Conservation (phyloP, 2,888 invertebrate species). For the Tryphoninae sp. region DNA sequence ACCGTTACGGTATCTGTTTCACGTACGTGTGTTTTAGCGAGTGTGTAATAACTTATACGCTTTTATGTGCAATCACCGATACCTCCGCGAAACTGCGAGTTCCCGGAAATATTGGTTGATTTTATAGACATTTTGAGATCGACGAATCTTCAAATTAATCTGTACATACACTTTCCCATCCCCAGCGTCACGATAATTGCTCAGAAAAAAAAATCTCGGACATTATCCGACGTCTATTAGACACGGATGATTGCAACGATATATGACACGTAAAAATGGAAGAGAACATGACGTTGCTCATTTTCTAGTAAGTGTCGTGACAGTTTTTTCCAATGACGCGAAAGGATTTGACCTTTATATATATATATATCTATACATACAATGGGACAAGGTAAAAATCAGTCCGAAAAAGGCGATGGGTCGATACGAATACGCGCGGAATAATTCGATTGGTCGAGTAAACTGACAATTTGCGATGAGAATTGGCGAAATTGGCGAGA, state of each 20-base stretch:
- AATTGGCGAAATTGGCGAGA: neutral
- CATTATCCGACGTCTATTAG: conserved; percentile 6
- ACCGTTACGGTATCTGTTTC: conserved; percentile 9
- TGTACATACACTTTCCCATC: neutral
- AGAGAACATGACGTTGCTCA: neutral
- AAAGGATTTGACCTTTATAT: neutral
- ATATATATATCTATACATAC: neutral
- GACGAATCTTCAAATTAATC: conserved; percentile 39
- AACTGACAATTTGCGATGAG: neutral
- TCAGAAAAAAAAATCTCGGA: conserved; percentile 37
- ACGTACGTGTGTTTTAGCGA: neutral
- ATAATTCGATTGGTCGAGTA: neutral
- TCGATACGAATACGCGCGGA: no score
- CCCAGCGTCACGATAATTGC: conserved; percentile 23
- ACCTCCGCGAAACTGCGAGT: conserved; percentile 23
- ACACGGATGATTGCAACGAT: neutral
- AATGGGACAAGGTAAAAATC: no score
- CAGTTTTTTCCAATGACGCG: conserved; percentile 31
- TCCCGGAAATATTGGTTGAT: neutral
- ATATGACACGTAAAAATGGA: neutral
- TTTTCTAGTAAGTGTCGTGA: conserved; percentile 11
- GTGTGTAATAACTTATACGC: conserved; percentile 8
- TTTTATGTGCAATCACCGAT: conserved; percentile 32
- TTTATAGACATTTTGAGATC: conserved; percentile 19
- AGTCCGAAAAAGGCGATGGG: no score